Evolutionary conservation across 2,113 vertebrate species (phyloP).

Genomic region (Jaculus jaculus): DNA sequence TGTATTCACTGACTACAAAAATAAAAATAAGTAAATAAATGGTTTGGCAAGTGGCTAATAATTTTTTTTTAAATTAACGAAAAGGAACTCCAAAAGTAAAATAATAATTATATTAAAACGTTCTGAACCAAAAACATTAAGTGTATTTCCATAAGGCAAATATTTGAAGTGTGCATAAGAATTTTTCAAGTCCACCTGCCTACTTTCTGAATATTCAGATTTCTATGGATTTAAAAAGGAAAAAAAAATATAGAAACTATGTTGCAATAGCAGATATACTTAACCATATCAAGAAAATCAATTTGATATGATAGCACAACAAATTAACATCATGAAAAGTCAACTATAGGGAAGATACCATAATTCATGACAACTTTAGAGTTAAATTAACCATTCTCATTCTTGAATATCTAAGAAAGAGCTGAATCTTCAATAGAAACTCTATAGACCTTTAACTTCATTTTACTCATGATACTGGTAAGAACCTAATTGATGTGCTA

Average conservation of each 20-base stretch:
- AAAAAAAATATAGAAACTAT: background rate
- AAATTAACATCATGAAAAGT: background rate
- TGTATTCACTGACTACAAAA: too few relatives aligned
- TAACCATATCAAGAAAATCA: background rate
- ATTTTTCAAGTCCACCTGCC: background rate
- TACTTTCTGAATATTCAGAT: conserved; percentile 43
- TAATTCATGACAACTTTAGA: background rate
- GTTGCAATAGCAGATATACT: background rate
- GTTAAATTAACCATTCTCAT: background rate
- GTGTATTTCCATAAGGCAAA: background rate
- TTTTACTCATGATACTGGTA: background rate
- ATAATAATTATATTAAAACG: background rate
- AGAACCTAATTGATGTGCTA: background rate
- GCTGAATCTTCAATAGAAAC: conserved; percentile 5
- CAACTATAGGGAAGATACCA: background rate
- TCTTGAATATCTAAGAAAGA: background rate
- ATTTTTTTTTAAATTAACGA: too few relatives aligned
- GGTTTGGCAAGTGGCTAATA: too few relatives aligned
- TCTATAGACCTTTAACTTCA: background rate
- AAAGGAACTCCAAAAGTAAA: background rate
- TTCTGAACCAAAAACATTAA: background rate
- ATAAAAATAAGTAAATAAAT: too few relatives aligned
- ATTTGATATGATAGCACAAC: background rate
- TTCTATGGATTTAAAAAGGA: background rate
- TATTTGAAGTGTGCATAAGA: background rate